Evolutionary conservation across 2,113 vertebrate genomes (phyloP), one percentile per base, ranked within the genome.

Genomic region (Phoxinus phoxinus): DNA sequence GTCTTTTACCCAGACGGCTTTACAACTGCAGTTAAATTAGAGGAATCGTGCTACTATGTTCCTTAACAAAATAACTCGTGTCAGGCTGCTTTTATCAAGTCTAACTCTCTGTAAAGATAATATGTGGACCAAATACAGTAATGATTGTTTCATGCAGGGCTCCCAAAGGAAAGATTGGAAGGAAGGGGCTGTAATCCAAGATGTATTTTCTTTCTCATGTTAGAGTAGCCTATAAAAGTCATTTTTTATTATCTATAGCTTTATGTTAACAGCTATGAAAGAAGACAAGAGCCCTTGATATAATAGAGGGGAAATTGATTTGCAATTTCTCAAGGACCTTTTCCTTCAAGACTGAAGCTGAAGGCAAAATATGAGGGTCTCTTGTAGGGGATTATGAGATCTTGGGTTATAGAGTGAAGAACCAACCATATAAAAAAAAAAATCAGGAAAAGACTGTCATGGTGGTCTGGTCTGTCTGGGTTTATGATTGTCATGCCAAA

Each of bases 401-500:
- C 4, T 25, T 27, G 32, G 51, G 9, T 13, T 12, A 41, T n/a
- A n/a, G 67, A 56, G 19, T 56, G 53, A 56, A 56, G 19, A 71
- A 71, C 3, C 67, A 71, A 71, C 35, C 56, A 51, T 30, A 46
- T 46, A 27, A 8, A 74, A 35, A 35, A 35, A 35, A 41, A 41
- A 73, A 17, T 74, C n/a, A 27, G n/a, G 11, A 15, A 51, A 51
- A 51, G 48, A 3, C 23, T 13, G 23, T 73, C 17, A 48, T 27
- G 69, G 48, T 35, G 79, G 74, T 63, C 32, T 41, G 15, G 61
- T 30, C 11, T 83, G 74, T 63, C 32, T 41, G 15, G 61, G 37
- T 15, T 83, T 74, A 63, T 80, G 79, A 58, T 65, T n/a, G 23
- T 51, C 84, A 73, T 83, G 17, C 73, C 53, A 75, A 63, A 25